A percentile compares a stretch with the other conserved stretches of the same genome.
Conservation (phyloP, 2,888 invertebrate species). For the Conchocele bisecta region DNA sequence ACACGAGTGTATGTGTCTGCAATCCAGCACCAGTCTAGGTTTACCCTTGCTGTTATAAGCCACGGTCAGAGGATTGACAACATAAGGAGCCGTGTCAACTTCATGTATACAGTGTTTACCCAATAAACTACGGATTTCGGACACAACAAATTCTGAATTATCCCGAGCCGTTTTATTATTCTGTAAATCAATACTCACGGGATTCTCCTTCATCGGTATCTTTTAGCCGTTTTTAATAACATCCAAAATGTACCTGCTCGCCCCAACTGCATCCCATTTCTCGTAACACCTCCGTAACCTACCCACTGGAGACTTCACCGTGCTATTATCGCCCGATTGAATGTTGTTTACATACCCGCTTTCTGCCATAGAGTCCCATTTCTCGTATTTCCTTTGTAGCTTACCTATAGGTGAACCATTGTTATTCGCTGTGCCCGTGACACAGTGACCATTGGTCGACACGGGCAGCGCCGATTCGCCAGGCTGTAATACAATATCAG, state of each 20-base stretch:
- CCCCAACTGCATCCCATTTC: background rate
- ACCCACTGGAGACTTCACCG: constrained; percentile 7
- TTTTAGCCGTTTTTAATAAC: constrained; percentile 6
- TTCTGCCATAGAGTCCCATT: too few species aligned
- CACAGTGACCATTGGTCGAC: too few species aligned
- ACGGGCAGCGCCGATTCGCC: too few species aligned
- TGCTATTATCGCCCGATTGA: too few species aligned
- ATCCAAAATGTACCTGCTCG: background rate
- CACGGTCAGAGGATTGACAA: constrained; percentile 5
- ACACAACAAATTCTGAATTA: background rate
- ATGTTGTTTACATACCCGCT: too few species aligned
- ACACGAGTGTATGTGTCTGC: background rate
- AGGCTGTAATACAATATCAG: too few species aligned
- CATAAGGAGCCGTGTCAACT: background rate
- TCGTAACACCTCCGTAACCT: background rate
- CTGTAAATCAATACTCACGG: background rate
- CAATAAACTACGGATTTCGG: background rate
- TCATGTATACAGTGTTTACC: background rate
- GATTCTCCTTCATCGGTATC: background rate
- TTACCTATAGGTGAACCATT: too few species aligned
- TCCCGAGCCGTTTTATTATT: constrained; percentile 9
- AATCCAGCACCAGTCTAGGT: constrained; percentile 7
- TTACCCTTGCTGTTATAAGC: constrained; percentile 1
- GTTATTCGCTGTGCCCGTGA: too few species aligned
- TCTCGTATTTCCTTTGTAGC: too few species aligned